A percentile compares a stretch with the other conserved stretches of the same genome.
These are phyloP conservation scores for Thyatira batis DNA, from an alignment of 2,888 invertebrate species.

Conservation along the genomic window DNA sequence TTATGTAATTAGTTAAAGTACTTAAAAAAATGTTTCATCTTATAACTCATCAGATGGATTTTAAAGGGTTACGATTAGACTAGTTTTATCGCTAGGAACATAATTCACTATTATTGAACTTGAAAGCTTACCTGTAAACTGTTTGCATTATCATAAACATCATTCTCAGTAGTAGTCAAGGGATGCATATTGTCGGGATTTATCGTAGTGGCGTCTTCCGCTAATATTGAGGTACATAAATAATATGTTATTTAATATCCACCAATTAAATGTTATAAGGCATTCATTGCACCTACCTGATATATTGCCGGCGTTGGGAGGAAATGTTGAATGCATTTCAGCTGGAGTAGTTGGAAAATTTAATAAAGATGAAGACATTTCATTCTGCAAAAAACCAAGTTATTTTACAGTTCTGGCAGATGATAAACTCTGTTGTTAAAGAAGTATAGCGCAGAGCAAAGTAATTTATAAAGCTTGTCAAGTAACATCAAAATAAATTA, in stretches of 20 bases:
- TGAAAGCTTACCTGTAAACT: constrained; percentile 67
- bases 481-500: constrained; percentile 2
- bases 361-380: constrained; percentile 48
- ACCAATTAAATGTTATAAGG: constrained; percentile 7
- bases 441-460: not conserved
- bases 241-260: constrained; percentile 3
- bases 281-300: constrained; percentile 35
- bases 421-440: not conserved
- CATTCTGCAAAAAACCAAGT: constrained; percentile 49
- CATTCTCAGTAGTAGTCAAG: constrained; percentile 86
- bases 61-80: too few relatives aligned
- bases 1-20: too few relatives aligned
- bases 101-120: too few relatives aligned
- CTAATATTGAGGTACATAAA: constrained; percentile 13
- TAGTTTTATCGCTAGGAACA: too few relatives aligned
- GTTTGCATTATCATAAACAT: constrained; percentile 80
- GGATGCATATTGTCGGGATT: constrained; percentile 84
- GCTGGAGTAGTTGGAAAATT: constrained; percentile 49
- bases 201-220: constrained; percentile 48
- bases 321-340: constrained; percentile 48
- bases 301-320: constrained; percentile 26
- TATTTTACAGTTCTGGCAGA: constrained; percentile 22
- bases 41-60: too few relatives aligned
- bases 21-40: too few relatives aligned
- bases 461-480: not conserved